phyloP scores from a whole-genome alignment of 2,888 invertebrate genomes.

The Sinopyrophorus schimmeli region DNA sequence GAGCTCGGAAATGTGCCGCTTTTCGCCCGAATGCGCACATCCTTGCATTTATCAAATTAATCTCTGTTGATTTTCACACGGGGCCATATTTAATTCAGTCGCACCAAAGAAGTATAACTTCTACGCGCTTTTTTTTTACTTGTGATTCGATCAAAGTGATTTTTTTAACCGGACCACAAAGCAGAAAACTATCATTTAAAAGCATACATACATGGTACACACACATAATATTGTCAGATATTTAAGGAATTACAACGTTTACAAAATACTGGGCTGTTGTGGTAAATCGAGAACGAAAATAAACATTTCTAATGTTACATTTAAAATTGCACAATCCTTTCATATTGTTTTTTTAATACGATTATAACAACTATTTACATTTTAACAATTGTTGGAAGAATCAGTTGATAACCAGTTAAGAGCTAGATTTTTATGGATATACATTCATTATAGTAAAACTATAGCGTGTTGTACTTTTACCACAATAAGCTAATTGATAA shows the following conservation, averaged over 20 bases:
- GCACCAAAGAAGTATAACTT: too few relatives aligned
- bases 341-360: constrained; percentile 2
- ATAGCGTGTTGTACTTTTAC: constrained; percentile 8
- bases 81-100: too few relatives aligned
- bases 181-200: constrained; percentile 3
- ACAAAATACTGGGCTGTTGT: constrained; percentile 16
- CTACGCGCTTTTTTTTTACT: too few relatives aligned
- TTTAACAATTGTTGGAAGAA: constrained; percentile 27
- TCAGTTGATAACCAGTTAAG: constrained; percentile 15
- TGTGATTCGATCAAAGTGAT: too few relatives aligned
- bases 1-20: too few relatives aligned
- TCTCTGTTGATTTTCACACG: too few relatives aligned
- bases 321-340: constrained; percentile 10
- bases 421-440: constrained; percentile 19
- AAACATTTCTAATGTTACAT: constrained; percentile 3
- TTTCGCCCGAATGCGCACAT: too few relatives aligned
- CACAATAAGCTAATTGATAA: constrained; percentile 24
- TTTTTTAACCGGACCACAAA: too few relatives aligned
- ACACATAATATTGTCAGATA: constrained; percentile 29
- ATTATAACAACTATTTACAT: constrained; percentile 28
- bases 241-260: constrained; percentile 14
- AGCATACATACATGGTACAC: constrained; percentile 16
- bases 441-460: constrained; percentile 25
- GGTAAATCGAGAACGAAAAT: constrained; percentile 8
- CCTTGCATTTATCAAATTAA: too few relatives aligned